Evolutionary conservation across 2,888 invertebrate species (phyloP).

Genomic region (Rhagophthalmus giganteus): DNA sequence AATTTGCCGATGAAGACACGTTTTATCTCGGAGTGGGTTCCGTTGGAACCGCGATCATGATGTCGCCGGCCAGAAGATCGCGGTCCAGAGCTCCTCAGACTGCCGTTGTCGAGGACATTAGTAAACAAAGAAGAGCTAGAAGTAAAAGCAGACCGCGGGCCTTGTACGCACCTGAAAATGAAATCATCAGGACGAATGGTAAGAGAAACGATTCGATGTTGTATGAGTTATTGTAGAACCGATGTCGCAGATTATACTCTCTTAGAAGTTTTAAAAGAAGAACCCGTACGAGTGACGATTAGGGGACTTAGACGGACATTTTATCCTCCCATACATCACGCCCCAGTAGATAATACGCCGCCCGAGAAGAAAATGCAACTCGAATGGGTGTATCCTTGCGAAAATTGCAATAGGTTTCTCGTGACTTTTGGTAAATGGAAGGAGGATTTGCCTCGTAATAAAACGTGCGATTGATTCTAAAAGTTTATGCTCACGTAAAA

Average conservation of each 20-base stretch:
- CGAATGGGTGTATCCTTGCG: conserved; percentile 87
- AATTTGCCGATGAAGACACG: conserved; percentile 88
- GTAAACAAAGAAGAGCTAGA: conserved; percentile 67
- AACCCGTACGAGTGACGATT: conserved; percentile 81
- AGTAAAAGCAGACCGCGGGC: conserved; percentile 87
- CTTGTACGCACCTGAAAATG: conserved; percentile 79
- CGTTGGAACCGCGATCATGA: conserved; percentile 57
- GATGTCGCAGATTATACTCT: conserved; percentile 72
- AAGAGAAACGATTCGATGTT: conserved; percentile 38
- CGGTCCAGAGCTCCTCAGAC: conserved; percentile 64
- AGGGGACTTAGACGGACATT: conserved; percentile 81
- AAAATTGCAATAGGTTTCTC: not conserved
- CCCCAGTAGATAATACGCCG: conserved; percentile 81
- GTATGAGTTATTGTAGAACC: too few relatives aligned
- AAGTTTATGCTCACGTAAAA: not conserved
- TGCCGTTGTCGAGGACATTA: conserved; percentile 59
- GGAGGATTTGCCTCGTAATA: not conserved
- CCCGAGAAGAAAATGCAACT: conserved; percentile 86
- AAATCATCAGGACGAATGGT: conserved; percentile 77
- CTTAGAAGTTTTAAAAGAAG: conserved; percentile 82
- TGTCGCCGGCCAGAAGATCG: conserved; percentile 69
- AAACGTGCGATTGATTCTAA: not conserved
- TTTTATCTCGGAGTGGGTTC: conserved; percentile 75
- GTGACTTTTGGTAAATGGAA: conserved; percentile 4
- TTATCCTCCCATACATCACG: conserved; percentile 84